Conservation (phyloP, 1,140 invertebrate species). For the Drosophila sturtevanti region DNA sequence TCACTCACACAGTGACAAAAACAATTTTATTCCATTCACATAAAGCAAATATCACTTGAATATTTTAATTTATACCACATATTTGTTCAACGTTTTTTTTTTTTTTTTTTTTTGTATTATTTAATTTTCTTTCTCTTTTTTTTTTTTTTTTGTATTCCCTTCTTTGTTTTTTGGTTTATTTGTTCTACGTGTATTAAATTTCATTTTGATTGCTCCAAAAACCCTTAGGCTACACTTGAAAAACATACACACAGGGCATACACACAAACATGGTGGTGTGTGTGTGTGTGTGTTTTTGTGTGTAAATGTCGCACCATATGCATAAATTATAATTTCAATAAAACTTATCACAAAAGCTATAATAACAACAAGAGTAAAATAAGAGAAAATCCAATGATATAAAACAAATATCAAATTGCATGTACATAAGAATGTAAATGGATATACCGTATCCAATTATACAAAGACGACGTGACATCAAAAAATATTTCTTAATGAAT, state of each 20-base stretch:
- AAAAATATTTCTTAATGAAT: not conserved
- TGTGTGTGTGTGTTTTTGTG: not conserved
- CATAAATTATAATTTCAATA: conserved; percentile 58
- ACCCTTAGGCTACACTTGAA: conserved; percentile 21
- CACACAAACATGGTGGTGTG: not conserved
- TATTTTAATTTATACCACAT: conserved; percentile 41
- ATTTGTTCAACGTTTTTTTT: conserved; percentile 34
- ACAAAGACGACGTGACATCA: not conserved
- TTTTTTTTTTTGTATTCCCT: not conserved
- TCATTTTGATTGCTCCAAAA: conserved; percentile 26
- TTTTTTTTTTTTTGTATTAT: conserved; percentile 22
- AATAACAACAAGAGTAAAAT: not conserved
- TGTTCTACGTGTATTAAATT: conserved; percentile 50
- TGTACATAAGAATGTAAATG: conserved; percentile 7
- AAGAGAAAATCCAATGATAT: conserved; percentile 11
- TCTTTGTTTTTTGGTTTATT: conserved; percentile 25
- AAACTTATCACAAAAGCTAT: conserved; percentile 37
- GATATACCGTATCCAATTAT: not conserved
- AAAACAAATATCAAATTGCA: conserved; percentile 12
- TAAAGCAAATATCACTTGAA: conserved; percentile 35
- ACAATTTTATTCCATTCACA: conserved; percentile 28
- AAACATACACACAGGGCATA: not conserved
- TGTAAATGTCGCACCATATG: conserved; percentile 40
- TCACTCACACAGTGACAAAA: not conserved
- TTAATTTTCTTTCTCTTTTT: conserved; percentile 13